Evolutionary conservation across 2,888 invertebrate genomes (phyloP).

Genomic region (Endomychus coccineus): DNA sequence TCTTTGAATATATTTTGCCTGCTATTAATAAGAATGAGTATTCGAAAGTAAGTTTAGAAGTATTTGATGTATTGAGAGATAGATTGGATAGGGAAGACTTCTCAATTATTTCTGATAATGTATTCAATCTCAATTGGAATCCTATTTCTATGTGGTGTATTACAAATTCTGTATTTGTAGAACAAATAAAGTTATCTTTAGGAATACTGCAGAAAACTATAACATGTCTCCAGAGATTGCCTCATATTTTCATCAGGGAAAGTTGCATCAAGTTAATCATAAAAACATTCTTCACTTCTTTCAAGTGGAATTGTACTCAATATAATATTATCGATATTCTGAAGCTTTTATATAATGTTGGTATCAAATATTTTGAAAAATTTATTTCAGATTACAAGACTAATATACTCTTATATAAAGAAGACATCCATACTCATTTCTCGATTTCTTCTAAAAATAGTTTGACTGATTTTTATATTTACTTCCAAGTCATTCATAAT

Average conservation of each 20-base stretch:
- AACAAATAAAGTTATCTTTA: constrained; percentile 14
- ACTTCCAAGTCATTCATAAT: too few relatives aligned
- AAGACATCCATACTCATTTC: background rate
- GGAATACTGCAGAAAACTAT: constrained; percentile 16
- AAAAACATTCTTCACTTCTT: too few relatives aligned
- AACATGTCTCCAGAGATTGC: constrained; percentile 21
- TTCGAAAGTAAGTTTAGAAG: constrained; percentile 17
- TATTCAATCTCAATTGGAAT: constrained; percentile 25
- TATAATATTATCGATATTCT: constrained; percentile 6
- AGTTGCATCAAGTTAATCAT: constrained; percentile 5
- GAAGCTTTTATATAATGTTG: constrained; percentile 6
- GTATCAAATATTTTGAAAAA: constrained; percentile 1
- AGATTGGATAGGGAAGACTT: constrained; percentile 20
- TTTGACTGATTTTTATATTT: background rate
- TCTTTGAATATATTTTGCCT: constrained; percentile 11
- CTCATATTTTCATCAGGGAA: constrained; percentile 27
- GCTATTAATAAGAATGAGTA: constrained; percentile 29
- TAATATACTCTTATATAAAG: constrained; percentile 1
- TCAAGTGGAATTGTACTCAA: too few relatives aligned
- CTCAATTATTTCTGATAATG: constrained; percentile 22
- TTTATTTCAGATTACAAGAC: background rate
- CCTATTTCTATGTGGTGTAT: constrained; percentile 29
- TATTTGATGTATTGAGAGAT: constrained; percentile 19
- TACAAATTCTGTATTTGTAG: constrained; percentile 19
- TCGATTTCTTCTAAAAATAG: background rate